Conservation (phyloP, 2,888 invertebrate species). For the Dicyrtomina minuta region DNA sequence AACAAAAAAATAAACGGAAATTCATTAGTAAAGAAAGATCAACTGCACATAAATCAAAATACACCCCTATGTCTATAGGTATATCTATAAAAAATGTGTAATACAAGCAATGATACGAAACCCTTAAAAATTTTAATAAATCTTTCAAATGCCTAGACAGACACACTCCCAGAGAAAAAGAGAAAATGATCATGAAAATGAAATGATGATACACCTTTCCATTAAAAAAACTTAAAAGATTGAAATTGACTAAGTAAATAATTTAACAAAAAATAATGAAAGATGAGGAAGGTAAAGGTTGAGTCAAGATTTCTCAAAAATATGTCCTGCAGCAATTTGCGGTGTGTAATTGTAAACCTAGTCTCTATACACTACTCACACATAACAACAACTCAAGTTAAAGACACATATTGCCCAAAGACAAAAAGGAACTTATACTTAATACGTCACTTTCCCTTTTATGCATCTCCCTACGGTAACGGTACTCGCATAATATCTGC, state of each 20-base stretch:
- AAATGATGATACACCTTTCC: no score
- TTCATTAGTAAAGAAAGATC: background rate
- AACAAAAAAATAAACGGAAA: constrained; percentile 8
- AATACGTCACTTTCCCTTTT: constrained; percentile 6
- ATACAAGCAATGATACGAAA: no score
- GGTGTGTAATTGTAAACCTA: background rate
- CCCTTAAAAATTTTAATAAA: background rate
- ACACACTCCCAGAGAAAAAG: background rate
- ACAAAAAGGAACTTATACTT: background rate
- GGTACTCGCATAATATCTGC: background rate
- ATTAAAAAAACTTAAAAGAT: no score
- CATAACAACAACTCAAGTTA: background rate
- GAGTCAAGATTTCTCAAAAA: constrained; percentile 8
- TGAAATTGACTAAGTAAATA: no score
- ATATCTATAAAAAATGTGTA: no score
- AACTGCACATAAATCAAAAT: no score
- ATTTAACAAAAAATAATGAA: background rate
- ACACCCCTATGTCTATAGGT: no score
- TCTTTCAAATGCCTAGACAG: background rate
- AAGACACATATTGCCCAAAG: background rate
- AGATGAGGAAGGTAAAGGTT: constrained; percentile 27
- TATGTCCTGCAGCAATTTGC: constrained; percentile 3
- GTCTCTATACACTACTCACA: background rate
- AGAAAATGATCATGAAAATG: background rate
- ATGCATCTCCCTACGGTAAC: background rate